Conservation (phyloP, 2,797 vertebrate genomes). For the Microctenopoma lineatum region DNA sequence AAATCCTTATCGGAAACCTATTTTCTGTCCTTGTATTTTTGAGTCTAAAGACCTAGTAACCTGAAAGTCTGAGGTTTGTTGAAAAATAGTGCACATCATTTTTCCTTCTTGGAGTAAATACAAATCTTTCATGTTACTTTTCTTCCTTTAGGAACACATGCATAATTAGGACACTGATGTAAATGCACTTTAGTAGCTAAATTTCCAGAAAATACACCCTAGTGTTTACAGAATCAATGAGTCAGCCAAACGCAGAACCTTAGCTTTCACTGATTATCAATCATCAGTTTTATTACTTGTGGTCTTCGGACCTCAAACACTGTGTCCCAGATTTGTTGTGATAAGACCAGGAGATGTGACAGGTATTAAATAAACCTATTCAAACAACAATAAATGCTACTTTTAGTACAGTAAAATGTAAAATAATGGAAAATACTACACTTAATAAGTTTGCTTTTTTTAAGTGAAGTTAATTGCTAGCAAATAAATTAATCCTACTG, state of each 20-base stretch:
- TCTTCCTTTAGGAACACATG: background rate
- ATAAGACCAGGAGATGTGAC: constrained; percentile 55
- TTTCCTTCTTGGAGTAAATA: constrained; percentile 6
- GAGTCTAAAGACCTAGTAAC: constrained; percentile 35
- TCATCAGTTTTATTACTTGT: constrained; percentile 66
- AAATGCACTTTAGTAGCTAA: background rate
- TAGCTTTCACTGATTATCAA: constrained; percentile 64
- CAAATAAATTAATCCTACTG: background rate
- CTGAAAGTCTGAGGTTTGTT: background rate
- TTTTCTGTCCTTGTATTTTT: constrained; percentile 39
- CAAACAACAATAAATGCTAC: background rate
- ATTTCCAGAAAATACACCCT: background rate
- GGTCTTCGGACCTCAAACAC: constrained; percentile 64
- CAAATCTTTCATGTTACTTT: background rate
- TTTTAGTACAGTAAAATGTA: background rate
- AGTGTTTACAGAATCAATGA: constrained; percentile 30
- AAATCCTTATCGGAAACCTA: constrained; percentile 69
- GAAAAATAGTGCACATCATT: background rate
- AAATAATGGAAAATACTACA: background rate
- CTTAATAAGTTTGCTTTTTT: background rate
- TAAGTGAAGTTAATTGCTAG: background rate
- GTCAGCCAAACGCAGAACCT: constrained; percentile 59
- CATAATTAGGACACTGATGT: background rate
- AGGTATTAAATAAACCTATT: background rate
- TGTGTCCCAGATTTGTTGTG: constrained; percentile 54